Conservation (phyloP, 2,888 invertebrate genomes). For the Pandemis corylana region DNA sequence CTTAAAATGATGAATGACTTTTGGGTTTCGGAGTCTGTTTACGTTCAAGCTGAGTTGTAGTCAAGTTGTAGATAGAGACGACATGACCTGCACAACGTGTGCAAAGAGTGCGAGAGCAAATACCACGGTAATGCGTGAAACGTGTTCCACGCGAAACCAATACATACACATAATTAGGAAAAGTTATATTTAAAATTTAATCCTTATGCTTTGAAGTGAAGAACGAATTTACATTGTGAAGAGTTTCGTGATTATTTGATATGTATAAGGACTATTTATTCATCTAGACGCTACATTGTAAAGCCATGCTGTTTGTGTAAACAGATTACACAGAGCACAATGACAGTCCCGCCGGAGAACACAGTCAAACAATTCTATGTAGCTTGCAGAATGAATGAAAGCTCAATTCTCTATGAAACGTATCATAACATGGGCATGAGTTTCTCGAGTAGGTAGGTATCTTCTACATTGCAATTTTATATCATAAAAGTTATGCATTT, state of each 20-base stretch:
- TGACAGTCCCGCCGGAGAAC: constrained; percentile 11
- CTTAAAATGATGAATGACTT: constrained; percentile 33
- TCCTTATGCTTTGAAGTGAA: constrained; percentile 14
- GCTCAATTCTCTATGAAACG: background rate
- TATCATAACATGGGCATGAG: background rate
- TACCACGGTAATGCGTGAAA: constrained; percentile 54
- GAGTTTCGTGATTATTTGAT: constrained; percentile 33
- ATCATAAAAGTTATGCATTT: constrained; percentile 7
- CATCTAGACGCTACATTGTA: constrained; percentile 32
- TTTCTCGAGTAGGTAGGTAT: constrained; percentile 25
- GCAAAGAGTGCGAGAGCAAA: constrained; percentile 51
- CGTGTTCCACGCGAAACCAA: constrained; percentile 48
- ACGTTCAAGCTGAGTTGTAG: constrained; percentile 31
- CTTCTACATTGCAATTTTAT: constrained; percentile 11
- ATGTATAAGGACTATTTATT: constrained; percentile 50
- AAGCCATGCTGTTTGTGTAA: constrained; percentile 57
- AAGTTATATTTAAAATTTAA: constrained; percentile 15
- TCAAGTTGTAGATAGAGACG: constrained; percentile 35
- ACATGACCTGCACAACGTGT: constrained; percentile 53
- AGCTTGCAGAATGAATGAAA: constrained; percentile 15
- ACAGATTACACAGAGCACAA: constrained; percentile 46
- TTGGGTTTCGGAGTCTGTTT: constrained; percentile 40
- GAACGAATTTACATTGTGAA: constrained; percentile 17
- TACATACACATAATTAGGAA: constrained; percentile 25
- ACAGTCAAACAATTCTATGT: background rate